phyloP scores from a whole-genome alignment of 2,888 invertebrate species.

The Ypsolopha scabrella region DNA sequence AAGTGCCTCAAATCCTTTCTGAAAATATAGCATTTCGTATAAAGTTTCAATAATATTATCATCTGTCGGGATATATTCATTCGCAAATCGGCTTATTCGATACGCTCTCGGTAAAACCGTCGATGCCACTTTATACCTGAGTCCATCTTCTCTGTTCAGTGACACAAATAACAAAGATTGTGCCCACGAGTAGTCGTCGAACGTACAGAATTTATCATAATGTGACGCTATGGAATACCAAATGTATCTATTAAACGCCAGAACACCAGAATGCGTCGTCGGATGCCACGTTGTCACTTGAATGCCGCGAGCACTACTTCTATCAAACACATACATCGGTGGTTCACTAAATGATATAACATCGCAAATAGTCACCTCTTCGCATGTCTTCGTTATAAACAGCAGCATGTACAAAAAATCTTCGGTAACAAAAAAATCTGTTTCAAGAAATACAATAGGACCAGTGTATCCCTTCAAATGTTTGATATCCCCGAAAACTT shows the following conservation, averaged over 20 bases:
- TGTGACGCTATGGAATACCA: constrained; percentile 39
- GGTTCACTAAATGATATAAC: constrained; percentile 27
- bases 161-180: constrained; percentile 33
- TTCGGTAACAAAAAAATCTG: constrained; percentile 27
- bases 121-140: constrained; percentile 21
- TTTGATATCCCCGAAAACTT: constrained; percentile 29
- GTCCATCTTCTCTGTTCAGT: constrained; percentile 24
- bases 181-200: constrained; percentile 40
- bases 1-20: not conserved
- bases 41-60: no score
- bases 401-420: constrained; percentile 37
- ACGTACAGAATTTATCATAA: constrained; percentile 33
- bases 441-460: constrained; percentile 30
- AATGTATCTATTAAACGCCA: no score
- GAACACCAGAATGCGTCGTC: constrained; percentile 7
- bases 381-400: constrained; percentile 28
- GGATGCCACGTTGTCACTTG: constrained; percentile 31
- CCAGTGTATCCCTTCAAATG: constrained; percentile 21
- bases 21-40: no score
- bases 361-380: constrained; percentile 23
- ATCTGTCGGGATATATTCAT: no score
- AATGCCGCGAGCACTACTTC: constrained; percentile 15
- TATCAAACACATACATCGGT: constrained; percentile 8
- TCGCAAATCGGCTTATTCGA: no score
- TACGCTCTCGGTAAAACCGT: no score